A percentile compares a stretch with the other conserved stretches of the same genome.
phyloP scores from a whole-genome alignment of 2,113 vertebrate genomes.

The Manacus vitellinus region DNA sequence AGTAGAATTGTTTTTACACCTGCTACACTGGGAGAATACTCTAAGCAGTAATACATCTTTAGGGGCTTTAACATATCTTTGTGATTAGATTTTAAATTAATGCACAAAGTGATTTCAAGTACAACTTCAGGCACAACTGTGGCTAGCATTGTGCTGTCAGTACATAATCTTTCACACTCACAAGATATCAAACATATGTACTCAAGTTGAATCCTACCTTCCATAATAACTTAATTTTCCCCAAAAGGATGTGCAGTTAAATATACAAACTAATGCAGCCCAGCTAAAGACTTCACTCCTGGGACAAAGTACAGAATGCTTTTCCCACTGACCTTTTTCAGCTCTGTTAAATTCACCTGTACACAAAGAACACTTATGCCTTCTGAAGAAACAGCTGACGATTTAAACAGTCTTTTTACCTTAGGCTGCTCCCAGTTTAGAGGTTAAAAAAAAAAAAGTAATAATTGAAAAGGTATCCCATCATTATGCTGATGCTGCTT shows the following conservation, averaged over 20 bases:
- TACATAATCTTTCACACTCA: not conserved
- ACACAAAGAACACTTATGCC: not conserved
- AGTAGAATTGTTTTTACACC: not conserved
- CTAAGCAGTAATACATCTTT: not conserved
- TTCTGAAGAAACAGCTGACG: not conserved
- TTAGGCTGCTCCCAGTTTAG: not conserved
- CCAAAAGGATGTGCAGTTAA: not conserved
- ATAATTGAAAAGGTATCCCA: not conserved
- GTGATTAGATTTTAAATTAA: not conserved
- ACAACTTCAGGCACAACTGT: not conserved
- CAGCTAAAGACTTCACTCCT: not conserved
- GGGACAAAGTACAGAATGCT: not conserved
- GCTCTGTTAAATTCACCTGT: not conserved
- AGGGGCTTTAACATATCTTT: not conserved
- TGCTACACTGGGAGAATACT: not conserved
- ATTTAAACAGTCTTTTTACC: not conserved
- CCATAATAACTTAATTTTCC: not conserved
- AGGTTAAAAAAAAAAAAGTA: not conserved
- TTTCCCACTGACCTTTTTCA: not conserved
- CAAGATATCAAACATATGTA: fast-evolving
- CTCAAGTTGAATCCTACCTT: not conserved
- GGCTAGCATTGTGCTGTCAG: not conserved
- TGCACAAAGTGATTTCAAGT: not conserved
- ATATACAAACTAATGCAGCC: not conserved
- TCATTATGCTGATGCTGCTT: not conserved